A percentile compares a stretch with the other conserved stretches of the same genome.
phyloP scores from a whole-genome alignment of 2,113 vertebrate species.

The Hucho hucho region DNA sequence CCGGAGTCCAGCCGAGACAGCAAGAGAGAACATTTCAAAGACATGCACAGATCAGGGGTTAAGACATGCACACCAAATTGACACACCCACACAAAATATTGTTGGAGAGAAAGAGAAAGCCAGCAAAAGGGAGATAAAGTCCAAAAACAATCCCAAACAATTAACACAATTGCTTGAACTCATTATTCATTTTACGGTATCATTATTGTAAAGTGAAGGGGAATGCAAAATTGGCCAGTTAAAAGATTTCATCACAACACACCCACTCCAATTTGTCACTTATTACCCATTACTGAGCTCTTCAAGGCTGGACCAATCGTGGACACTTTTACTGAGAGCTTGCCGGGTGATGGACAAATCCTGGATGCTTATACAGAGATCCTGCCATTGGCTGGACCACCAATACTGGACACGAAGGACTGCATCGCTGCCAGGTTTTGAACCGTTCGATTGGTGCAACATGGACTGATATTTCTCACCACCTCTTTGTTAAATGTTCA shows the following conservation, averaged over 20 bases:
- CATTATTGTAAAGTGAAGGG: slow-evolving; percentile 56
- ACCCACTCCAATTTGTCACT: slow-evolving; percentile 85
- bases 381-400: slow-evolving; percentile 61
- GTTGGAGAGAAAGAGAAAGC: neutral
- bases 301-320: slow-evolving; percentile 70
- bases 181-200: slow-evolving; percentile 30
- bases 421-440: slow-evolving; percentile 74
- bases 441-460: slow-evolving; percentile 75
- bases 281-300: slow-evolving; percentile 86
- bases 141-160: slow-evolving; percentile 67
- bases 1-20: neutral
- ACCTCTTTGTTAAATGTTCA: slow-evolving; percentile 77
- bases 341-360: slow-evolving; percentile 30
- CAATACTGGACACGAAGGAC: slow-evolving; percentile 79
- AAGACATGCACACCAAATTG: slow-evolving; percentile 48
- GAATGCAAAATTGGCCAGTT: slow-evolving; percentile 63
- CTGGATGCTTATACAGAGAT: slow-evolving; percentile 35
- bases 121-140: neutral
- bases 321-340: slow-evolving; percentile 54
- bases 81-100: slow-evolving; percentile 28
- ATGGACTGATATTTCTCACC: slow-evolving; percentile 69
- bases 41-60: slow-evolving; percentile 39
- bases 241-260: slow-evolving; percentile 80
- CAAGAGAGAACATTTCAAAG: neutral
- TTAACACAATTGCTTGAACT: slow-evolving; percentile 74